These are phyloP conservation scores for Hyaena hyaena DNA, from an alignment of 2,113 vertebrate species.

Conservation along the genomic window DNA sequence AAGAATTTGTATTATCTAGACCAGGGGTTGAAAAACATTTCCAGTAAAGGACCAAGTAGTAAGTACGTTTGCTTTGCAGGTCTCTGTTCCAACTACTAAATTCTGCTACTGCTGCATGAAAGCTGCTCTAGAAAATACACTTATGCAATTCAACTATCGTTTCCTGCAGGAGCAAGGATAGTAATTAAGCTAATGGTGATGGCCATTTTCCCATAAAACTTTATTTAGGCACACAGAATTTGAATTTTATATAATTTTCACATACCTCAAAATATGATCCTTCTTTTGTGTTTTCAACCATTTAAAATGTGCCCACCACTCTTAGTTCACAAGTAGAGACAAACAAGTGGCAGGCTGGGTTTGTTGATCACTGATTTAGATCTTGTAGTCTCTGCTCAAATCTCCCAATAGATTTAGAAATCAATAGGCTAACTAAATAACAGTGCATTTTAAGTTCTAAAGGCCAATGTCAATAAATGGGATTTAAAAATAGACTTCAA, in stretches of 20 bases:
- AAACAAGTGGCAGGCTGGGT: background rate
- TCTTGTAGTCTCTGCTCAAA: background rate
- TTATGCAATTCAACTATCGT: background rate
- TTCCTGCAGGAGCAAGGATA: background rate
- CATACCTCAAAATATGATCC: background rate
- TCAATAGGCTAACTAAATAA: background rate
- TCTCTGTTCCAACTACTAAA: background rate
- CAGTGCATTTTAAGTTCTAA: conserved; percentile 18
- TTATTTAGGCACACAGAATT: background rate
- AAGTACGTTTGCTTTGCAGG: background rate
- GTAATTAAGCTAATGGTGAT: background rate
- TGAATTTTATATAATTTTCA: conserved; percentile 1
- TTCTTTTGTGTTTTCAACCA: background rate
- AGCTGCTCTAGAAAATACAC: background rate
- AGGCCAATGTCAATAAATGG: background rate
- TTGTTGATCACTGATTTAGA: background rate
- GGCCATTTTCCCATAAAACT: background rate
- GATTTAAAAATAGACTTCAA: background rate
- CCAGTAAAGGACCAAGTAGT: background rate
- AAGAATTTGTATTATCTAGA: conserved; percentile 5
- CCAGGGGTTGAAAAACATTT: background rate
- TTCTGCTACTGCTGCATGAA: background rate
- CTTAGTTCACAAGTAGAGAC: background rate
- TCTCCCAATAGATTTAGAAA: background rate
- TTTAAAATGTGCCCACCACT: background rate